Percentiles rank a stretch among this genome's conserved stretches.
Conservation (phyloP, 1,140 invertebrate genomes). For the Aradophagus sp. region DNA sequence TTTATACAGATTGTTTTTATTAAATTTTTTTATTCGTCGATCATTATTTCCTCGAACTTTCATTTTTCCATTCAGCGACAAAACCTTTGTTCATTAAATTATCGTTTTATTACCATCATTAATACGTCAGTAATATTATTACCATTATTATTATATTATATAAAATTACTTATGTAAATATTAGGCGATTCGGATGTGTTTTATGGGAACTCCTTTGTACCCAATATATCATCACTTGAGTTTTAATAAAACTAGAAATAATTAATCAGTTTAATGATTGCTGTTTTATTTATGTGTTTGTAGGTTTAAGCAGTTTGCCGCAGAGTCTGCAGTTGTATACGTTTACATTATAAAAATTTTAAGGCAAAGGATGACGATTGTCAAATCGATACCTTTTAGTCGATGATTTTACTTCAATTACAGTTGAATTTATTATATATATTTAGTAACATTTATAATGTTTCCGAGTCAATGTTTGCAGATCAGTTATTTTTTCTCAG, state of each 20-base stretch:
- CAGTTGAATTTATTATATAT: too few relatives aligned
- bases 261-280: conserved; percentile 37
- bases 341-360: conserved; percentile 17
- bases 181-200: conserved; percentile 49
- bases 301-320: conserved; percentile 21
- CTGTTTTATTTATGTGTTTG: conserved; percentile 42
- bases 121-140: conserved; percentile 19
- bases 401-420: too few relatives aligned
- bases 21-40: conserved; percentile 17
- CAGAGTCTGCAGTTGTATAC: conserved; percentile 4
- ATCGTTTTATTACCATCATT: conserved; percentile 20
- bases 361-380: conserved; percentile 1
- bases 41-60: conserved; percentile 14
- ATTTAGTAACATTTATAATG: conserved; percentile 38
- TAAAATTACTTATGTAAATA: conserved; percentile 42
- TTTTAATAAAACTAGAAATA: conserved; percentile 51
- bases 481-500: conserved; percentile 30
- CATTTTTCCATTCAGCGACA: conserved; percentile 20
- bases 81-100: conserved; percentile 12
- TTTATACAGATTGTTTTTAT: conserved; percentile 23
- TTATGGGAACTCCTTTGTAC: conserved; percentile 49
- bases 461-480: background rate
- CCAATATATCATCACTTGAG: conserved; percentile 40
- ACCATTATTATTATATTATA: conserved; percentile 22
- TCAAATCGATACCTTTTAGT: too few relatives aligned